Evolutionary conservation across 1,140 invertebrate species (phyloP).

Genomic region (Fragariocoptes setiger): DNA sequence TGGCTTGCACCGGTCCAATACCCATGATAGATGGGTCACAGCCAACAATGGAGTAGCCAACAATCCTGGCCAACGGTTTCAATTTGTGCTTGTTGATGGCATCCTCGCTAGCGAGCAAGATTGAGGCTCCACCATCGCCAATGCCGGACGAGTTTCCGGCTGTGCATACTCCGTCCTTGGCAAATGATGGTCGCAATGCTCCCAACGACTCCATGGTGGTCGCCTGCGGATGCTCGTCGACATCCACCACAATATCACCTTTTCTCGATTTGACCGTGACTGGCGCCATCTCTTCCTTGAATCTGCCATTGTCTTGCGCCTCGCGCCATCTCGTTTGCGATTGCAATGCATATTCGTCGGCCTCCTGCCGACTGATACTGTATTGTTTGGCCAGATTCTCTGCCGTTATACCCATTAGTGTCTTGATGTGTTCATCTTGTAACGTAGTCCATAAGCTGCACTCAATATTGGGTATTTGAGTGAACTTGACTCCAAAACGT

Average conservation of each 20-base stretch:
- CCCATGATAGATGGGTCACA: conserved; percentile 34
- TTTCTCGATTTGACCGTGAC: conserved; percentile 43
- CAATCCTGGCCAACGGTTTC: conserved; percentile 23
- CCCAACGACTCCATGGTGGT: conserved; percentile 48
- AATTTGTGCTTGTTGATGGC: conserved; percentile 46
- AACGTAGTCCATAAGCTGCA: conserved; percentile 72
- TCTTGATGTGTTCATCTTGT: conserved; percentile 53
- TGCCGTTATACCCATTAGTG: conserved; percentile 85
- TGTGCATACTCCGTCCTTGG: conserved; percentile 77
- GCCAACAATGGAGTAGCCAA: conserved; percentile 18
- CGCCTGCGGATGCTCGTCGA: conserved; percentile 77
- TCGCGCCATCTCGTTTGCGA: conserved; percentile 35
- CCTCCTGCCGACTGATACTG: conserved; percentile 47
- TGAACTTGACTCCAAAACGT: conserved; percentile 64
- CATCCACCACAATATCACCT: conserved; percentile 37
- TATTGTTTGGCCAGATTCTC: conserved; percentile 83
- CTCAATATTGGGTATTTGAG: conserved; percentile 27
- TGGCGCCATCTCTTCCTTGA: conserved; percentile 63
- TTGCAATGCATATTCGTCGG: conserved; percentile 51
- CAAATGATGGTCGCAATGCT: conserved; percentile 57
- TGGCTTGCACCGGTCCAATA: conserved; percentile 73
- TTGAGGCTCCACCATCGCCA: conserved; percentile 67
- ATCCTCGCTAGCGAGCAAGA: conserved; percentile 48
- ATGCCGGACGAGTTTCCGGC: conserved; percentile 84
- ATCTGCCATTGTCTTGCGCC: conserved; percentile 51